Evolutionary conservation across 2,797 vertebrate genomes (phyloP), one percentile per base, ranked within the genome.

Genomic region (Sitta carolinensis): DNA sequence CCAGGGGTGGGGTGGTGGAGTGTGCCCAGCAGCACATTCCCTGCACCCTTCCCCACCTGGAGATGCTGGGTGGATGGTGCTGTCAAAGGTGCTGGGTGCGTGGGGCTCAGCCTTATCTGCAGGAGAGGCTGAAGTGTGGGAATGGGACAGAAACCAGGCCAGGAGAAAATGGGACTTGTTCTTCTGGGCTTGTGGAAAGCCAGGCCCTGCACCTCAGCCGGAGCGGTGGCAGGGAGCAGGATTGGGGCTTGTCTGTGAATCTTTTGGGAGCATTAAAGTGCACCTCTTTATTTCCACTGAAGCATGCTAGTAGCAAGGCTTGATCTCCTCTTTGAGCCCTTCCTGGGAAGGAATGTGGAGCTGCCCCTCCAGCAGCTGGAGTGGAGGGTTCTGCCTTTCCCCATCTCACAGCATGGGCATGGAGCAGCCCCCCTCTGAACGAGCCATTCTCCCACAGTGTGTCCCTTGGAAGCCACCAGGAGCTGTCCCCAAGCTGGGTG

Each of bases 211-310:
- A 21, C 20, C 48, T 70, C 1, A 1, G 38, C 38, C 52, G 2
- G 55, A 61, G 75, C 10, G 6, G 36, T 30, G 70, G 55, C 89
- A 81, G 74, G 66, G 30, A 54, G 69, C 36, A 76, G 89, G 50
- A 45, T 10, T 82, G 18, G 5, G 63, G 64, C 51, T 82, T 34
- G 38, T 67, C 77, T 94, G 83, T 93, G 79, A 88, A 87, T 73
- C 42, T 23, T 45, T 77, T 42, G 72, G 90, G 80, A 68, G 88
- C 79, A 83, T 94, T 92, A 96, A 97, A 97, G 85, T 36, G 74
- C 74, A 47, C 57, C 3, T 1, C 51, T 83, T 66, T 59, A 57
- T 84, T 94, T 62, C 69, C 79, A 81, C 63, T 40, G 66, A 66
- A 80, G 51, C 68, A 30, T 36, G 5, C 12, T 9, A 38, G 50